Conservation (phyloP, 2,797 vertebrate genomes). For the Dermochelys coriacea region DNA sequence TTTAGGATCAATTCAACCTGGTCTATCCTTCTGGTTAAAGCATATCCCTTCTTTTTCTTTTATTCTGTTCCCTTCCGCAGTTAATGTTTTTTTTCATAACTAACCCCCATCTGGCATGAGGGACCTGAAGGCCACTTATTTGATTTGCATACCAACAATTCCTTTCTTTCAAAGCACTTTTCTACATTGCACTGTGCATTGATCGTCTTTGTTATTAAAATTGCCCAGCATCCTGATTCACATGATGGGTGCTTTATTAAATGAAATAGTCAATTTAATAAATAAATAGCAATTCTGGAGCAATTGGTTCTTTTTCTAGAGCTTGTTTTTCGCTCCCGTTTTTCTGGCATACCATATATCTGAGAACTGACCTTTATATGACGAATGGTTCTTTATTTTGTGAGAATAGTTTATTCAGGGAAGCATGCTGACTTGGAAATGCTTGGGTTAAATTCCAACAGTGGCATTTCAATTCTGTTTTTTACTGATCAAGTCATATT, state of each 20-base stretch:
- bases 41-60: not conserved
- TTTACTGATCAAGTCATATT: not conserved
- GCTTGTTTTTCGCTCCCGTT: not conserved
- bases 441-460: not conserved
- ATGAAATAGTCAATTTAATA: not conserved
- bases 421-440: not conserved
- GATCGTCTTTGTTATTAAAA: not conserved
- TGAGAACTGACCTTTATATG: not conserved
- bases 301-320: not conserved
- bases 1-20: not conserved
- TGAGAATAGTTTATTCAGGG: not conserved
- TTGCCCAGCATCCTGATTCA: not conserved
- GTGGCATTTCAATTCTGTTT: not conserved
- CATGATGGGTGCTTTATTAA: not conserved
- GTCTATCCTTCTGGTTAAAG: not conserved
- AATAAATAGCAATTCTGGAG: not conserved
- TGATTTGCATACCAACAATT: not conserved
- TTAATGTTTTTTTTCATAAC: not conserved
- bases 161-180: not conserved
- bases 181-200: not conserved
- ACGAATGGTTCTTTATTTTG: not conserved
- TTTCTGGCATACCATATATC: not conserved
- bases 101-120: rapidly evolving
- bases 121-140: not conserved
- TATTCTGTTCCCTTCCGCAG: not conserved